Base-by-base conservation (phyloP, 2,113 vertebrate species). In the Macquaria ambigua region DNA sequence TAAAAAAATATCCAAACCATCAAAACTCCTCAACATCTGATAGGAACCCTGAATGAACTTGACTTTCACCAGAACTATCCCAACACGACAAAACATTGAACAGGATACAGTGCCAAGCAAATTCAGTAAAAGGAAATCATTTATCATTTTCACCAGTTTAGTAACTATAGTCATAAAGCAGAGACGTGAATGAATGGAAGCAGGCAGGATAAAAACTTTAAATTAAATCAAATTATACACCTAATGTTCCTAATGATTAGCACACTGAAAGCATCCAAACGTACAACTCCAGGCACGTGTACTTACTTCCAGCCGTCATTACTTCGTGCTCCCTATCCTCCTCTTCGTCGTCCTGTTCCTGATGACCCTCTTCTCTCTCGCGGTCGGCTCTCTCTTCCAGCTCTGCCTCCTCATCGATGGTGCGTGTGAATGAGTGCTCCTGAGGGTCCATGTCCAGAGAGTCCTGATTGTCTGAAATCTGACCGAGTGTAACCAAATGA, bases 261-360 rank as follows among this genome's bases (percentile, higher is more conserved):
- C 50, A 58, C 53, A 69, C 28, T 41, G 18, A 70, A 59, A 78
- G 59, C 70, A 37, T 16, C 23, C 12, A 12, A 37, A 23, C 10
- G 9, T 1, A 46, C 12, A 37, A 10, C 10, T 53, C 18, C 52
- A 46, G 25, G 28, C 59, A 43, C 8, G 0, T 14, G 28, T 74
- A 97, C 98, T 97, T 93, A 99, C 98, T 99, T 92, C 98, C 98
- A 61, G 98, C 98, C 1, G 98, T 99, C 97, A 99, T 98, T 25
- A 98, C 97, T 95, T 99, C 98, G n/a, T 98, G 97, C 1, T 98
- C 98, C 61, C 97, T 92, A 79, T 99, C 98, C 25, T 99, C 98
- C 73, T 99, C 98, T 46, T 99, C 98, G 0, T 98, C 98, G 23
- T 98, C 98, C 23, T 98, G 98, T 34, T 98, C 98, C 18, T 95